phyloP scores from a whole-genome alignment of 2,888 invertebrate species.

The Saturnia pavonia region DNA sequence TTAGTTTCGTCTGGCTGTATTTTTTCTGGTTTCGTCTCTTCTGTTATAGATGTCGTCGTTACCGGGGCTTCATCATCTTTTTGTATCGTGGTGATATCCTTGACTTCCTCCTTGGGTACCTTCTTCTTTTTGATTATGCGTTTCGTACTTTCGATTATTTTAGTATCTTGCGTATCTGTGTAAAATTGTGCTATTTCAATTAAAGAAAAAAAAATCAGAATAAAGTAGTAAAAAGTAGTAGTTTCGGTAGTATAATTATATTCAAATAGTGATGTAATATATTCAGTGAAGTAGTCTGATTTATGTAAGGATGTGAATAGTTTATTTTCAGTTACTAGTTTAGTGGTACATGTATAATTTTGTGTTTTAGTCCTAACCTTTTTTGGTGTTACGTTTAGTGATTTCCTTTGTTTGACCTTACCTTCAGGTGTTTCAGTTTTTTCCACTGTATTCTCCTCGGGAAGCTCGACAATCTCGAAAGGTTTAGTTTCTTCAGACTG shows the following conservation, averaged over 20 bases:
- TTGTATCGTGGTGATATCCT: constrained; percentile 64
- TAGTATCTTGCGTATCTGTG: too few species aligned
- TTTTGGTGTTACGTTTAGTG: neutral
- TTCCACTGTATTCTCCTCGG: constrained; percentile 49
- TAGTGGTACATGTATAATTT: constrained; percentile 33
- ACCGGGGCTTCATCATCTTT: constrained; percentile 54
- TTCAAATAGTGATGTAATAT: neutral
- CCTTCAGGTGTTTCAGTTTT: constrained; percentile 44
- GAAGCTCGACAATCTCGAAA: constrained; percentile 41
- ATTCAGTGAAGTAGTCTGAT: neutral
- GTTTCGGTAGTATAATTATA: too few species aligned
- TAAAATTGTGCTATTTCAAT: too few species aligned
- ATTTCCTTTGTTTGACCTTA: constrained; percentile 36
- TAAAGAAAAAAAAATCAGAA: too few species aligned
- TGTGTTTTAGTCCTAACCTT: constrained; percentile 32
- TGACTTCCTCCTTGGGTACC: constrained; percentile 65
- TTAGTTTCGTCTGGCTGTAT: constrained; percentile 32
- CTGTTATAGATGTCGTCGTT: constrained; percentile 47
- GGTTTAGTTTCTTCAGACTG: constrained; percentile 23
- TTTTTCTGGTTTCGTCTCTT: constrained; percentile 54
- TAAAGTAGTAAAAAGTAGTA: too few species aligned
- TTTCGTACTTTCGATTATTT: constrained; percentile 58
- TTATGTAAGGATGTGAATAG: constrained; percentile 32
- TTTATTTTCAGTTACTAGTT: constrained; percentile 46
- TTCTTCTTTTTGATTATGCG: too few species aligned